A percentile compares a stretch with the other conserved stretches of the same genome.
These are phyloP conservation scores for Setophaga kirtlandii DNA, from an alignment of 2,113 vertebrate species.

Conservation along the genomic window DNA sequence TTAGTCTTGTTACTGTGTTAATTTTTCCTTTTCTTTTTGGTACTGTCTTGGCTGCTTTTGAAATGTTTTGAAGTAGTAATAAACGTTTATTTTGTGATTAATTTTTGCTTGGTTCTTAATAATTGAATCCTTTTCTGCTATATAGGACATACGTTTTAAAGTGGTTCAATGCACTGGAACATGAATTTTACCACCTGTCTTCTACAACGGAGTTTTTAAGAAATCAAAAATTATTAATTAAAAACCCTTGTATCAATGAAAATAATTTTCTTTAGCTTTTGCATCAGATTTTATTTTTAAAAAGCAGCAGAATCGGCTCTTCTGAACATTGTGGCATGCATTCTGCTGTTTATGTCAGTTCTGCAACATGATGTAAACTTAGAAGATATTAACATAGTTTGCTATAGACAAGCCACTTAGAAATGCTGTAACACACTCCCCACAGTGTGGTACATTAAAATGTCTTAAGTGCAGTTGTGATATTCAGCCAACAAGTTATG, in stretches of 20 bases:
- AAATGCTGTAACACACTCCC: background rate
- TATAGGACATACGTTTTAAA: background rate
- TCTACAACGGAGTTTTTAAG: background rate
- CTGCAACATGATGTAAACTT: background rate
- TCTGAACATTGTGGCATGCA: background rate
- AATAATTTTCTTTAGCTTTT: background rate
- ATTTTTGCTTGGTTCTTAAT: slow-evolving; percentile 43
- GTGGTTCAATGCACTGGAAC: background rate
- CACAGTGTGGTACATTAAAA: background rate
- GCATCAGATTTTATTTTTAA: background rate
- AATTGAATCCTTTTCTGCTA: background rate
- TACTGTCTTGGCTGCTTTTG: slow-evolving; percentile 51
- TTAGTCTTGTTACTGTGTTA: slow-evolving; percentile 44
- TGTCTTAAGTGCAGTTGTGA: background rate
- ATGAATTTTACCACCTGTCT: background rate
- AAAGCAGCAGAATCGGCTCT: background rate
- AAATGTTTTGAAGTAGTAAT: slow-evolving; percentile 69
- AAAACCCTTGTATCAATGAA: background rate
- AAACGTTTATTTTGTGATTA: slow-evolving; percentile 73
- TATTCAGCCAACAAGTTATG: background rate
- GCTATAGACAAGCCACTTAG: background rate
- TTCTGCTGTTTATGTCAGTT: background rate
- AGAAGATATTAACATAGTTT: background rate
- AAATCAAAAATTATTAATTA: background rate
- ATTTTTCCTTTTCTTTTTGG: background rate